Conservation (phyloP, 1,140 invertebrate species). For the Coboldia fuscipes region DNA sequence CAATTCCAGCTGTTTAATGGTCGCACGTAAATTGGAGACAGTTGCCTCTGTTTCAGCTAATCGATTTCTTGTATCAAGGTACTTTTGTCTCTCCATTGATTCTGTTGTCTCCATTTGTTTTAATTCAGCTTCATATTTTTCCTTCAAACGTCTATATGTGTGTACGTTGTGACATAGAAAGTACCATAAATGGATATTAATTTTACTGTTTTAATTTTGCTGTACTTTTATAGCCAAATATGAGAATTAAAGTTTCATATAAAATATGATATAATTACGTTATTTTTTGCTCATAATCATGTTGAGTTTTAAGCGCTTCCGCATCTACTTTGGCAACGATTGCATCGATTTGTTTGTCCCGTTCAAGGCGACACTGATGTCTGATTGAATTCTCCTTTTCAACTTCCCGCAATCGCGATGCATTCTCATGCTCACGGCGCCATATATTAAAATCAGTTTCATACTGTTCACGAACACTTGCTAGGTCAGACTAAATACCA, state of each 20-base stretch:
- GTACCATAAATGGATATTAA: too few species aligned
- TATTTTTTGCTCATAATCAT: slow-evolving; percentile 32
- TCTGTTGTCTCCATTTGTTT: slow-evolving; percentile 35
- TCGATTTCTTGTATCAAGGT: slow-evolving; percentile 28
- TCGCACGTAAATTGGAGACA: slow-evolving; percentile 24
- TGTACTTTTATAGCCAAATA: not conserved
- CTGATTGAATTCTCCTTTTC: slow-evolving; percentile 32
- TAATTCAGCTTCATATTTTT: slow-evolving; percentile 49
- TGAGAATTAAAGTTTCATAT: not conserved
- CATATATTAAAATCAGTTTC: slow-evolving; percentile 27
- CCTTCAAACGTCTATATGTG: slow-evolving; percentile 43
- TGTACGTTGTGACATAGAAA: too few species aligned
- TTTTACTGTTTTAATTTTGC: not conserved
- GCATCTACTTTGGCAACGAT: slow-evolving; percentile 36
- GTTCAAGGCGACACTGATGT: slow-evolving; percentile 32
- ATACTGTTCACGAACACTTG: slow-evolving; percentile 18
- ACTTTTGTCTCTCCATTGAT: slow-evolving; percentile 23
- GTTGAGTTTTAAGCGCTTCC: slow-evolving; percentile 27
- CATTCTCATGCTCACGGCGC: slow-evolving; percentile 34
- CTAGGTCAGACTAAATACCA: not conserved
- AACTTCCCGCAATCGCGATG: slow-evolving; percentile 25
- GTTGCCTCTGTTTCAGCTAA: slow-evolving; percentile 30
- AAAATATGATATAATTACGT: slow-evolving; percentile 16
- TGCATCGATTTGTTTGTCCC: slow-evolving; percentile 41
- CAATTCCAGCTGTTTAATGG: slow-evolving; percentile 23